Conservation (phyloP, 2,888 invertebrate genomes). For the Dioctria rufipes region DNA sequence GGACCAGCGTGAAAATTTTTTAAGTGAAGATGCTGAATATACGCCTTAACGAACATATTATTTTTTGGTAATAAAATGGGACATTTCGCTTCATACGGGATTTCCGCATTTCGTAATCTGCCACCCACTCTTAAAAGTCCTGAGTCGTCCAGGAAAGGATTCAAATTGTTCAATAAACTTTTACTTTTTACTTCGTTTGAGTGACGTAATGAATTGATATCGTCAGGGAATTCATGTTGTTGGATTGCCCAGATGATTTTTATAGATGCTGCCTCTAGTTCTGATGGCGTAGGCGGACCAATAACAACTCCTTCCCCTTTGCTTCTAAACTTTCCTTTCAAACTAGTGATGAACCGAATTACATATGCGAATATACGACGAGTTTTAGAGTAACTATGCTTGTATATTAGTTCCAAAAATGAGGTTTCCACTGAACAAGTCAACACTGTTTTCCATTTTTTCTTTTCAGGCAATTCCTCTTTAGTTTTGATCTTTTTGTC, state of each 20-base stretch:
- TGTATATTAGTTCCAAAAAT: too few species aligned
- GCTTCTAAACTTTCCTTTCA: neutral
- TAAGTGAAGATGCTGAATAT: constrained; percentile 44
- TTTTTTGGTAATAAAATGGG: constrained; percentile 62
- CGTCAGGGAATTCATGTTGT: constrained; percentile 30
- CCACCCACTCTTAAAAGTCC: constrained; percentile 63
- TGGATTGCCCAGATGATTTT: constrained; percentile 12
- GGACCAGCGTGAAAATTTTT: constrained; percentile 50
- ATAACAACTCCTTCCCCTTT: neutral
- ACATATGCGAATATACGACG: constrained; percentile 13
- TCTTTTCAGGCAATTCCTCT: constrained; percentile 1
- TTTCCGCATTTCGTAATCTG: constrained; percentile 59
- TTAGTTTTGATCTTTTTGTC: neutral
- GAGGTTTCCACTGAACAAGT: neutral
- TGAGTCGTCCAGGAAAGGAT: constrained; percentile 60
- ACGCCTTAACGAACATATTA: constrained; percentile 49
- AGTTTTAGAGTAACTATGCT: neutral
- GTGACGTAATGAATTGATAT: neutral
- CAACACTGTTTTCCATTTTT: neutral
- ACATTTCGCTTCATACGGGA: constrained; percentile 61
- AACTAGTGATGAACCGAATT: neutral
- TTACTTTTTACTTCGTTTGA: neutral
- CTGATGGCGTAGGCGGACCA: neutral
- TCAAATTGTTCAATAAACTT: constrained; percentile 48
- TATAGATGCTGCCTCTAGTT: neutral